phyloP scores from a whole-genome alignment of 2,888 invertebrate genomes.

The Phania funesta region DNA sequence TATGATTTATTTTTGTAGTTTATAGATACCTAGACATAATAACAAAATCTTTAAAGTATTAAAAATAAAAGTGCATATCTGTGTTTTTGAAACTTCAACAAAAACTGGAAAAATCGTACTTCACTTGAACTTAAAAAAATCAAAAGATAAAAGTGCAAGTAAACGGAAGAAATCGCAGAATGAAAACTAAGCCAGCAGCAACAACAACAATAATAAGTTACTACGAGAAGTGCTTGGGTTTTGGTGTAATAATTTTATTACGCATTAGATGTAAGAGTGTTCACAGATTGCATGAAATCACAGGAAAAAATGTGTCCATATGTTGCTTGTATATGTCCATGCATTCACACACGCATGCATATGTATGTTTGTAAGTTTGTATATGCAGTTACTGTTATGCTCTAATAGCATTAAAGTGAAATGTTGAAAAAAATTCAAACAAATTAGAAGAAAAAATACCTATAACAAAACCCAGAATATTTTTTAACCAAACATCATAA shows the following conservation, averaged over 20 bases:
- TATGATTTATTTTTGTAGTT: too few relatives aligned
- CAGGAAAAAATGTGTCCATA: too few relatives aligned
- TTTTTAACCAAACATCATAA: background rate
- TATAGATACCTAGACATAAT: too few relatives aligned
- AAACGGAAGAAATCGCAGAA: background rate
- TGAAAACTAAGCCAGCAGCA: background rate
- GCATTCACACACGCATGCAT: too few relatives aligned
- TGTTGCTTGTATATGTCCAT: too few relatives aligned
- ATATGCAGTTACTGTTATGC: too few relatives aligned
- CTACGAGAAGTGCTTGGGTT: background rate
- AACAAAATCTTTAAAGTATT: too few relatives aligned
- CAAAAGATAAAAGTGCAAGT: background rate
- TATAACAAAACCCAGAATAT: background rate
- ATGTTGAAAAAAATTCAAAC: too few relatives aligned
- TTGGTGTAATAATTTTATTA: conserved; percentile 34
- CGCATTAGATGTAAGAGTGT: conserved; percentile 16
- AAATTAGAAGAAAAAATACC: too few relatives aligned
- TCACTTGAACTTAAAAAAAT: background rate
- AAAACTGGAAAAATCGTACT: background rate
- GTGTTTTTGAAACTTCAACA: background rate
- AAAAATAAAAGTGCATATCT: too few relatives aligned
- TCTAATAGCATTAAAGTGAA: too few relatives aligned
- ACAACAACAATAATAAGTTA: background rate
- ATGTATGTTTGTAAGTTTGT: too few relatives aligned
- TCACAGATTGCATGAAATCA: background rate